Percentiles rank a stretch among this genome's conserved stretches.
Conservation (phyloP, 2,888 invertebrate genomes). For the Norana najaformis region DNA sequence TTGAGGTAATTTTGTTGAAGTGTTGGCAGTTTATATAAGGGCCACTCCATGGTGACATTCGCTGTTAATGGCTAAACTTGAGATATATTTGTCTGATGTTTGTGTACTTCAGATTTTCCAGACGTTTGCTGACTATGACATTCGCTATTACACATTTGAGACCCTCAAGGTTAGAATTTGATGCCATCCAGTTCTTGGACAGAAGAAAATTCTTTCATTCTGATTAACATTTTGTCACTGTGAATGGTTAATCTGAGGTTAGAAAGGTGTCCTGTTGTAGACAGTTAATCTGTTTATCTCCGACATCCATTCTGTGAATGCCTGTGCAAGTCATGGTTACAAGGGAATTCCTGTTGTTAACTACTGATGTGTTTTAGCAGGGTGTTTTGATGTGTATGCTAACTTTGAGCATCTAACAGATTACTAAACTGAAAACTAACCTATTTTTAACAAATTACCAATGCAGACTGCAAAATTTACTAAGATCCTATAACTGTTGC, state of each 20-base stretch:
- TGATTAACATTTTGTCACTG: background rate
- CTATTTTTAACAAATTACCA: background rate
- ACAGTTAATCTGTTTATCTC: background rate
- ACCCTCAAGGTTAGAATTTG: slow-evolving; percentile 27
- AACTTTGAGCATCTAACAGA: background rate
- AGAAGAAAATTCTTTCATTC: background rate
- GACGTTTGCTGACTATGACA: slow-evolving; percentile 35
- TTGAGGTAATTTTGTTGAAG: background rate
- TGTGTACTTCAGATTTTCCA: slow-evolving; percentile 30
- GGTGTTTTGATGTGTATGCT: background rate
- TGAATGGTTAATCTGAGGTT: background rate
- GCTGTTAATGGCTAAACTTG: background rate
- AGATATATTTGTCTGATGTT: background rate
- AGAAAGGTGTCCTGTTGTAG: background rate
- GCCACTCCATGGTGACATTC: background rate
- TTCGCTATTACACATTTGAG: slow-evolving; percentile 35
- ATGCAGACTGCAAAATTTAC: background rate
- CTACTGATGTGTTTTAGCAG: background rate
- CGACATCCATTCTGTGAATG: background rate
- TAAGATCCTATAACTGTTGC: too few species aligned
- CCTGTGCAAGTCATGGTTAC: background rate
- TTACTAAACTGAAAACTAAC: background rate
- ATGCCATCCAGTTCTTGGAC: background rate
- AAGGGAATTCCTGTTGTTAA: background rate
- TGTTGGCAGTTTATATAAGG: background rate